These are phyloP conservation scores for Hirtodrosophila confusa DNA, from an alignment of 2,888 invertebrate genomes.

Conservation along the genomic window DNA sequence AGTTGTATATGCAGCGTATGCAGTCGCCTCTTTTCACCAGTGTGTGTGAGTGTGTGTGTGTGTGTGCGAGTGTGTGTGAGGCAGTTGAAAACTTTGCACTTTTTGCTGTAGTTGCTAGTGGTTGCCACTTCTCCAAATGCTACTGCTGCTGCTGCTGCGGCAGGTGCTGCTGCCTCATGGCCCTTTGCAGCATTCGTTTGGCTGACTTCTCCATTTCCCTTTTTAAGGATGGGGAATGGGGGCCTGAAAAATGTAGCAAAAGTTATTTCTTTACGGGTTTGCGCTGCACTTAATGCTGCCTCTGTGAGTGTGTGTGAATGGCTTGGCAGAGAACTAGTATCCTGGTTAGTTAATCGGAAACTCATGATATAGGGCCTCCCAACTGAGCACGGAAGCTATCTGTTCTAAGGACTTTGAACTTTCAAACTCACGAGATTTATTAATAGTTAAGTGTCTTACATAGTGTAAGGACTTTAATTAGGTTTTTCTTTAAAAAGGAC, in stretches of 20 bases:
- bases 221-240: conserved; percentile 46
- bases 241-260: conserved; percentile 66
- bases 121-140: conserved; percentile 9
- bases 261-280: conserved; percentile 74
- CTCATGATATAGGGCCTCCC: conserved; percentile 3
- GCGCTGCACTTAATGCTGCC: conserved; percentile 60
- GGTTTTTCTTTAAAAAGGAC: too few species aligned
- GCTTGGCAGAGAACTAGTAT: conserved; percentile 39
- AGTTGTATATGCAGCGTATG: conserved; percentile 48
- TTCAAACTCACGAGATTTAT: too few species aligned
- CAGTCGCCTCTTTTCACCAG: conserved; percentile 62
- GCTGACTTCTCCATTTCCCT: conserved; percentile 51
- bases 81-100: conserved; percentile 73
- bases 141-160: conserved; percentile 3
- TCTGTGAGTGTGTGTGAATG: conserved; percentile 16
- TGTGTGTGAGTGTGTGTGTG: conserved; percentile 29
- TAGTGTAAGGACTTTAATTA: too few species aligned
- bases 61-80: conserved; percentile 44
- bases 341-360: conserved; percentile 48
- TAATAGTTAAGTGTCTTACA: too few species aligned
- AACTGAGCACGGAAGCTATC: neutral
- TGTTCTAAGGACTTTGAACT: neutral
- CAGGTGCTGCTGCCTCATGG: conserved; percentile 13
- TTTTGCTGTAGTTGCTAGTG: conserved; percentile 50
- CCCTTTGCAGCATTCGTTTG: conserved; percentile 51